phyloP scores from a whole-genome alignment of 2,113 vertebrate genomes.

The Mus pahari region DNA sequence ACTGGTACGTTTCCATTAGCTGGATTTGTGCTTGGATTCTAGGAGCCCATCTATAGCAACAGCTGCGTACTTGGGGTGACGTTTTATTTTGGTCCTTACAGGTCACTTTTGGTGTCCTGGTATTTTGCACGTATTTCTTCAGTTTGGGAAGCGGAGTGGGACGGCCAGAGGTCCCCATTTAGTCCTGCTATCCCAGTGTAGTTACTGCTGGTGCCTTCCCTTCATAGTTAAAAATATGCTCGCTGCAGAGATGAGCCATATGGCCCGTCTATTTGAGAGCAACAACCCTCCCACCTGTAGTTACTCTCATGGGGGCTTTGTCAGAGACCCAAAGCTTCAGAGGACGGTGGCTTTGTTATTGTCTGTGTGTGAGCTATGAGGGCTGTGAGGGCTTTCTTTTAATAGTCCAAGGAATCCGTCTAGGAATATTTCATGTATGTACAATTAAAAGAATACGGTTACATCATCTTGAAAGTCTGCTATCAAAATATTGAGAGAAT shows the following conservation, averaged over 20 bases:
- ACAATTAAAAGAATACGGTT: not conserved
- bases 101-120: not conserved
- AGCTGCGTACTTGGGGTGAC: not conserved
- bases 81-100: conserved; percentile 9
- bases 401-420: not conserved
- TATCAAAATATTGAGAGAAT: conserved; percentile 55
- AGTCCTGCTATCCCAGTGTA: not conserved
- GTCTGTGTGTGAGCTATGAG: not conserved
- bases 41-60: not conserved
- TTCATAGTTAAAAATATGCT: not conserved
- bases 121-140: not conserved
- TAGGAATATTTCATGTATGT: not conserved
- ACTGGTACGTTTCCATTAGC: not conserved
- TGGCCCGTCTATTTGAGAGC: not conserved
- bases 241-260: not conserved
- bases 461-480: conserved; percentile 11
- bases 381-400: too few species aligned
- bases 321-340: not conserved
- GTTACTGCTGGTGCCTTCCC: not conserved
- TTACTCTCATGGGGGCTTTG: not conserved
- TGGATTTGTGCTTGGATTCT: not conserved
- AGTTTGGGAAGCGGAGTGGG: not conserved
- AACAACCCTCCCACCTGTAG: not conserved
- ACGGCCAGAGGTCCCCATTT: not conserved
- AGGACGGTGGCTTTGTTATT: not conserved